These are phyloP conservation scores for Merluccius polli DNA, from an alignment of 2,797 vertebrate species.

Conservation along the genomic window DNA sequence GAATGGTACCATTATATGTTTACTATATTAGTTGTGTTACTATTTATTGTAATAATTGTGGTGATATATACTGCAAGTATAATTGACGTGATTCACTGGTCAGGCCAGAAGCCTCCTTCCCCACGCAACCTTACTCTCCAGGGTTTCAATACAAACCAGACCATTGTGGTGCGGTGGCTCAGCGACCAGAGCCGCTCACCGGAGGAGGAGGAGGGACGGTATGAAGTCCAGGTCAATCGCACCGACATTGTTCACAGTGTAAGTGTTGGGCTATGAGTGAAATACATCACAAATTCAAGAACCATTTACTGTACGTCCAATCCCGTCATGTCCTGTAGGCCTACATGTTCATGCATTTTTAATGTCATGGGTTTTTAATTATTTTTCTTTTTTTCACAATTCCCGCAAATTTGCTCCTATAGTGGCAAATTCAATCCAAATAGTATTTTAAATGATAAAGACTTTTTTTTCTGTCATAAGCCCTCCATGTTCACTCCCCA, in stretches of 20 bases:
- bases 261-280: no score
- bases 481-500: neutral
- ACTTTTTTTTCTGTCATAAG: no score
- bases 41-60: neutral
- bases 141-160: conserved; percentile 22
- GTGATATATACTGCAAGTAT: neutral
- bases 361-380: neutral
- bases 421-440: no score
- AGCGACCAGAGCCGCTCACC: conserved; percentile 11
- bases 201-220: conserved; percentile 12
- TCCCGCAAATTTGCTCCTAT: no score
- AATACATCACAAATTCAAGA: no score
- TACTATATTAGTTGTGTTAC: neutral
- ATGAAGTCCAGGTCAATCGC: conserved; percentile 58
- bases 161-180: conserved; percentile 45
- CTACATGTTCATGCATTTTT: neutral
- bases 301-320: no score
- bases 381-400: neutral
- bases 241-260: conserved; percentile 45
- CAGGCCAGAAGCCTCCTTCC: neutral
- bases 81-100: neutral
- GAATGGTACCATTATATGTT: neutral
- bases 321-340: no score
- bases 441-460: no score
- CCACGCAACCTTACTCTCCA: conserved; percentile 29